Base-by-base conservation (phyloP, 1,140 invertebrate species). In the Papilio polytes region DNA sequence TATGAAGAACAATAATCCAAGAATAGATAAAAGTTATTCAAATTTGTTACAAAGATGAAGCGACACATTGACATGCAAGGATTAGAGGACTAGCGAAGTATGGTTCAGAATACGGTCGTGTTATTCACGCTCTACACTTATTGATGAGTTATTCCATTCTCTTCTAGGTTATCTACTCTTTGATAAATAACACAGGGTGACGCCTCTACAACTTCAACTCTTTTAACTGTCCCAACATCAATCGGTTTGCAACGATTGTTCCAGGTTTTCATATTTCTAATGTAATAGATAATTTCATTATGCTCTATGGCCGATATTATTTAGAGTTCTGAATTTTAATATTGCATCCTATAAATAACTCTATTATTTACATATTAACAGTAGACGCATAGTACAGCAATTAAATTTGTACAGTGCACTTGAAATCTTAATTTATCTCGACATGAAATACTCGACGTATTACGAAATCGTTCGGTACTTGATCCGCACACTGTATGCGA, bases 391-490 rank as follows among this genome's bases (percentile, higher is more conserved):
- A 10, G 22, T 63, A 63, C 59, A 63, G 20, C 59, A 51, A 76
- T 76, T 48, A 76, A 76, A 76, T 76, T 53, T 53, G 46, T 76
- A 31, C 4, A 26, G n/a, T 26, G 46, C 44, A 59, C 53, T 63
- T 78, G 53, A 78, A 78, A 13, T 59, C 56, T 83, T 79, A 83
- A 83, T 83, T 79, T 74, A 79, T 78, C 80, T 56, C 73, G 82
- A 81, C 80, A 78, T 83, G 79, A 83, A 80, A 80, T 83, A 83
- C 63, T 70, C 26, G 63, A 72, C 74, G 77, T 80, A 70, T 80
- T 80, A 83, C 66, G 51, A 77, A 83, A 70, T 51, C 20, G 82
- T 80, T 41, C 79, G 76, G 77, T 78, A 53, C 77, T 59, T 74
- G 79, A 83, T 80, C 70, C 48, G 70, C 46, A 78, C 74, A 80